Conservation (phyloP, 2,113 vertebrate species). For the Cynoglossus semilaevis region DNA sequence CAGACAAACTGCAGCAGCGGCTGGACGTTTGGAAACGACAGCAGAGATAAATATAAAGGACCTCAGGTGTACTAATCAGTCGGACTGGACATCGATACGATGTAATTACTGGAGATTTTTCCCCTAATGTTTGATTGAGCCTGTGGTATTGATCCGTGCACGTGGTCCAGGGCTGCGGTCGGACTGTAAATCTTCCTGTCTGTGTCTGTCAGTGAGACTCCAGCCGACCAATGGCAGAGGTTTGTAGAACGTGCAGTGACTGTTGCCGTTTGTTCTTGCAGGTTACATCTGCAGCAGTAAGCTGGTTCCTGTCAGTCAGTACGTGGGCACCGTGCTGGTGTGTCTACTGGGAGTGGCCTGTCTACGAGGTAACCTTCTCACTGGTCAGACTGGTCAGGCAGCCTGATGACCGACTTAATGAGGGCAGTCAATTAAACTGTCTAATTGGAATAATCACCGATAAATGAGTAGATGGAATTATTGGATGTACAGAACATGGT, state of each 20-base stretch:
- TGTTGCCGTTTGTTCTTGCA: constrained; percentile 47
- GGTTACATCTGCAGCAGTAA: constrained; percentile 87
- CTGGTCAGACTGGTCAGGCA: neutral
- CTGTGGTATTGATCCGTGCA: constrained; percentile 54
- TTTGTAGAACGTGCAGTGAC: constrained; percentile 3
- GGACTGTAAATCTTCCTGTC: constrained; percentile 32
- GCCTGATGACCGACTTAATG: constrained; percentile 15
- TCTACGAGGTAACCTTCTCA: constrained; percentile 81
- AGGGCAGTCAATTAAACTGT: too few species aligned
- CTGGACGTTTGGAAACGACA: constrained; percentile 18
- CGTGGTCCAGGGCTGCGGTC: constrained; percentile 25
- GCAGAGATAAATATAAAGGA: constrained; percentile 48
- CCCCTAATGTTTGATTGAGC: constrained; percentile 46
- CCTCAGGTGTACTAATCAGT: constrained; percentile 47
- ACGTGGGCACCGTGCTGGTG: constrained; percentile 81
- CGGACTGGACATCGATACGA: constrained; percentile 37
- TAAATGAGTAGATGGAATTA: too few species aligned
- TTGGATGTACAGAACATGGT: too few species aligned
- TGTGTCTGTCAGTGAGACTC: constrained; percentile 35
- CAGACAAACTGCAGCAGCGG: too few species aligned
- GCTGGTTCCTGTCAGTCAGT: constrained; percentile 84
- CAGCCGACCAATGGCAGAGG: constrained; percentile 6
- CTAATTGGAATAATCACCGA: too few species aligned
- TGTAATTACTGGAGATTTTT: constrained; percentile 55
- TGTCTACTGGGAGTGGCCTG: constrained; percentile 86